phyloP scores from a whole-genome alignment of 2,888 invertebrate species.

The Steinernema carpocapsae region DNA sequence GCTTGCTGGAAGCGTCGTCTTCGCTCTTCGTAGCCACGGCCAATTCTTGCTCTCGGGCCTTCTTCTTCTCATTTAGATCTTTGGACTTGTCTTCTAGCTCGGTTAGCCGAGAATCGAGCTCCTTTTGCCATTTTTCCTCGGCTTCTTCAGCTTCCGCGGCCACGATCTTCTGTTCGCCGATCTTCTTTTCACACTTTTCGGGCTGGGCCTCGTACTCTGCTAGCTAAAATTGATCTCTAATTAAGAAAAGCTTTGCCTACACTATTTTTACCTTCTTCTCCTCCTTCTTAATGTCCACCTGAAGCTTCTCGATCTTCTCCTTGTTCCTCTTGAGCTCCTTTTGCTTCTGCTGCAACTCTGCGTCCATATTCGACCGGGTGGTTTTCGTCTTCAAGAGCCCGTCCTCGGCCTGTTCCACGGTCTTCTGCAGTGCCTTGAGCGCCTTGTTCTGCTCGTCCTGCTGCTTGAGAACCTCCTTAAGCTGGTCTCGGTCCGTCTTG shows the following conservation, averaged over 20 bases:
- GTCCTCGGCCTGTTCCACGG: not conserved
- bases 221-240: too few species aligned
- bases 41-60: constrained; percentile 28
- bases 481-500: constrained; percentile 8
- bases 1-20: not conserved
- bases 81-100: constrained; percentile 34
- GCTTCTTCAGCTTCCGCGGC: constrained; percentile 19
- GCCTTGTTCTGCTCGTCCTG: constrained; percentile 36
- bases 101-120: constrained; percentile 55
- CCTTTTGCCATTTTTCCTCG: constrained; percentile 42
- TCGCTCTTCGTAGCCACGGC: not conserved
- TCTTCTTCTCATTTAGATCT: constrained; percentile 37
- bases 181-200: constrained; percentile 2
- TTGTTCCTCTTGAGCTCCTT: constrained; percentile 35
- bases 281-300: constrained; percentile 37
- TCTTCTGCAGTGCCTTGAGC: constrained; percentile 38
- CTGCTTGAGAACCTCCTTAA: constrained; percentile 30
- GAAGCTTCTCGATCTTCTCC: constrained; percentile 30
- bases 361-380: not conserved
- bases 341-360: constrained; percentile 35
- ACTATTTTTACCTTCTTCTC: constrained; percentile 45
- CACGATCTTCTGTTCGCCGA: not conserved
- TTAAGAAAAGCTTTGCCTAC: too few species aligned
- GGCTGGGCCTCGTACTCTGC: constrained; percentile 8
- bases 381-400: not conserved